phyloP scores from a whole-genome alignment of 2,797 vertebrate species.

The Sarcoramphus papa region DNA sequence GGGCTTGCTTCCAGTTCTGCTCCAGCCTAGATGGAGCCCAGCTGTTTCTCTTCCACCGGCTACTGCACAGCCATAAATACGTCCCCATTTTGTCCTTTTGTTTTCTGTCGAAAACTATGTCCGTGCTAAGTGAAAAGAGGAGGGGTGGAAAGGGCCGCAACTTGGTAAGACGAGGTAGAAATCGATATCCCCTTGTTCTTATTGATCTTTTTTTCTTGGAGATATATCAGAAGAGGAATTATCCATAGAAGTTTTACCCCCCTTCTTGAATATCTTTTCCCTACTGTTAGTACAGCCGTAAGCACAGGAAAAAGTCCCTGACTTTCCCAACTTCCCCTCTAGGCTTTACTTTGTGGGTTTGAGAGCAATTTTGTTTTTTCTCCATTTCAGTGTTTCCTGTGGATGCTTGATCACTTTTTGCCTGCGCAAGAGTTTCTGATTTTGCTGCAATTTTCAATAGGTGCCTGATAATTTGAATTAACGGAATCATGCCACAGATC shows the following conservation, averaged over 20 bases:
- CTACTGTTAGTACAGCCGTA: background rate
- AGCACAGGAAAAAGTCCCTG: background rate
- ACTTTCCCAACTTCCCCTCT: constrained; percentile 29
- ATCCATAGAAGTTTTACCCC: background rate
- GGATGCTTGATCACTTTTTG: background rate
- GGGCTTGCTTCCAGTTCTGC: background rate
- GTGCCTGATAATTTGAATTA: background rate
- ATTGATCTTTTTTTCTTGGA: background rate
- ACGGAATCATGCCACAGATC: background rate
- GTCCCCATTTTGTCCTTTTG: background rate
- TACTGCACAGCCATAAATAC: background rate
- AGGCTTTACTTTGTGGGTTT: background rate
- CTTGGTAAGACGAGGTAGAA: background rate
- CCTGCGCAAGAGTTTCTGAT: background rate
- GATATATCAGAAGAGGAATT: background rate
- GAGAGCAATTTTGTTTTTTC: background rate
- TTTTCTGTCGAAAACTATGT: background rate
- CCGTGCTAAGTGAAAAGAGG: background rate
- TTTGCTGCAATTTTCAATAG: background rate
- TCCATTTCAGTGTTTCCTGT: background rate
- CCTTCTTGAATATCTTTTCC: background rate
- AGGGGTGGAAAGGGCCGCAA: background rate
- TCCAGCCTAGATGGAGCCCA: background rate
- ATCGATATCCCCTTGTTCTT: background rate
- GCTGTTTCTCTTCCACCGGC: background rate